Base-by-base conservation (phyloP, 2,888 invertebrate genomes). In the Drosophila peninsularis region DNA sequence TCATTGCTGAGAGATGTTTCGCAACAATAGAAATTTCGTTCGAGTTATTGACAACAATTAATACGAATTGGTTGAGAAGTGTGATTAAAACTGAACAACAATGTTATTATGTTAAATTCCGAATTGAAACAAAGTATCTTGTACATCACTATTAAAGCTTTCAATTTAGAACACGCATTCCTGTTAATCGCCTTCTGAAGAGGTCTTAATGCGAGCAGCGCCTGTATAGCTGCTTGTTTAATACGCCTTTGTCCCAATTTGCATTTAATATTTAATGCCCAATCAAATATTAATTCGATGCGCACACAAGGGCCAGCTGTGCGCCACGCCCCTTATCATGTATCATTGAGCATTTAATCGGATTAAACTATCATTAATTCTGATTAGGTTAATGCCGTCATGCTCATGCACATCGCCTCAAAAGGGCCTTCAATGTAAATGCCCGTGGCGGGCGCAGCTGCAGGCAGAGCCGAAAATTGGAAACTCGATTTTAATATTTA, bases 251-350 rank as follows among this genome's bases (percentile, higher is more conserved):
- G 34, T 32, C 27, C 36, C 32, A n/a, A 21, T 76, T 19, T 57
- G 57, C 42, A 45, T 67, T 83, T 70, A 54, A 72, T 68, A 75
- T 81, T 61, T 66, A 78, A 84, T 75, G 72, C 75, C 30, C 49
- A 58, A 68, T 87, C 78, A 69, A 78, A 67, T 81, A 84, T 82
- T 78, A 60, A 82, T 55, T 63, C 64, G 65, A 50, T 36, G 44
- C 34, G 34, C 55, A 44, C 11, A 50, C 60, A 49, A 41, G n/a
- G 9, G 24, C 21, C n/a, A 50, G 32, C 27, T 32, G 24, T 11
- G 24, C 17, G 14, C 21, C 14, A 2, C 44, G 24, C 13, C 36
- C 7, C 14, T 27, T 13, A 3, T 5, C 36, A 36, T 47, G 47
- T 49, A 52, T 52, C 19, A 44, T 44, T 49, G 44, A 13, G 47